Conservation (phyloP, 53 echinoderm and acorn worm genomes). For the Echinarachnius parma region DNA sequence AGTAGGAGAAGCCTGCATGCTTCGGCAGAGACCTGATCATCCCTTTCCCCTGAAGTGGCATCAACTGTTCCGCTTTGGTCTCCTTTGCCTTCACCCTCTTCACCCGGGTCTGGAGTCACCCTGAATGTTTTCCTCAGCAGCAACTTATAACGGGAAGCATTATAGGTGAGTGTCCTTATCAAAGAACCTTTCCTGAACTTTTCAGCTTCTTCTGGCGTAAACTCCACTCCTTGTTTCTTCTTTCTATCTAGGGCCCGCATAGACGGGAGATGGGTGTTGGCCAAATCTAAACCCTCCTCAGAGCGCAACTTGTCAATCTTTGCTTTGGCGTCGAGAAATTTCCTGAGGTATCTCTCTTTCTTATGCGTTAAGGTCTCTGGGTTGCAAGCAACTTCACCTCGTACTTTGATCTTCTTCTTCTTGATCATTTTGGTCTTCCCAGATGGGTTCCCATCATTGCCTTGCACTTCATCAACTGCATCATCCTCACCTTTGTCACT, state of each 20-base stretch:
- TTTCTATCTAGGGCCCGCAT: constrained; percentile 9
- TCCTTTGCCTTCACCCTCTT: neutral
- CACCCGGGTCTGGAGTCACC: too few relatives aligned
- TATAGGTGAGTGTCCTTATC: neutral
- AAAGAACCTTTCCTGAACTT: neutral
- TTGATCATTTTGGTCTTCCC: neutral
- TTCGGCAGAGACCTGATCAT: constrained; percentile 6
- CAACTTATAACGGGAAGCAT: neutral
- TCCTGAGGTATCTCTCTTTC: neutral
- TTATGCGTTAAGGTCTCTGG: neutral
- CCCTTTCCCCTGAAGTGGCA: too few relatives aligned
- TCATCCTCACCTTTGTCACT: neutral
- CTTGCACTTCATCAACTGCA: neutral
- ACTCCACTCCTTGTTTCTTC: constrained; percentile 11
- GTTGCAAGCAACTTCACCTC: neutral
- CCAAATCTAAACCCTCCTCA: neutral
- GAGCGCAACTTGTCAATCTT: neutral
- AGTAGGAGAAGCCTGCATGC: constrained; percentile 3
- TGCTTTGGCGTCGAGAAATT: constrained; percentile 14
- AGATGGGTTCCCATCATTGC: neutral
- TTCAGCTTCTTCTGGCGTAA: constrained; percentile 3
- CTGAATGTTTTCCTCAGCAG: neutral
- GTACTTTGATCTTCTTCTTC: constrained; percentile 19
- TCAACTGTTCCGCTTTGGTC: neutral
- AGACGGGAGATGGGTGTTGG: too few relatives aligned